Percentiles rank a stretch among this genome's conserved stretches.
Conservation (phyloP, 2,888 invertebrate species). For the Acleris literana region DNA sequence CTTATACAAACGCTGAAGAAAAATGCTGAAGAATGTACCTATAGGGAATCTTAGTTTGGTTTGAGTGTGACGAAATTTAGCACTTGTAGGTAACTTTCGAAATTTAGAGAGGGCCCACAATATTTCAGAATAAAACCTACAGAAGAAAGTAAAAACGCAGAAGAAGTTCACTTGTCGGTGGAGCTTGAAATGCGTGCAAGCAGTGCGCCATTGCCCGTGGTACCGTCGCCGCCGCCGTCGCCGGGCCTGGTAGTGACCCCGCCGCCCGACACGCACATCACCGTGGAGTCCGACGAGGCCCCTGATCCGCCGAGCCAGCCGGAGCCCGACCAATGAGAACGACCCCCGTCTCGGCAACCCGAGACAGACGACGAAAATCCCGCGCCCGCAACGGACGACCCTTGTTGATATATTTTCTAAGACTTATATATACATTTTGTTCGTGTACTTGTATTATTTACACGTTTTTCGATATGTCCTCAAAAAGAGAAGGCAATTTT, state of each 20-base stretch:
- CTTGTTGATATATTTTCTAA: constrained; percentile 63
- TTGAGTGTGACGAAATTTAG: too few species aligned
- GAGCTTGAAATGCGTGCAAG: constrained; percentile 59
- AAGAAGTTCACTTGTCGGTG: constrained; percentile 59
- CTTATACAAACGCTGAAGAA: too few species aligned
- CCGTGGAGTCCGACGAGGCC: constrained; percentile 55
- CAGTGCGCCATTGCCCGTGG: constrained; percentile 61
- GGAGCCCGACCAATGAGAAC: constrained; percentile 50
- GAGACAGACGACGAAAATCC: constrained; percentile 39
- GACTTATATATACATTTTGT: constrained; percentile 62
- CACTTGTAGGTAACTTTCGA: too few species aligned
- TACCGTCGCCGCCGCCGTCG: constrained; percentile 48
- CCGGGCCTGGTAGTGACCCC: constrained; percentile 45
- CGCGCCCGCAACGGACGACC: constrained; percentile 40
- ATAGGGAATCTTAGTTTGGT: too few species aligned
- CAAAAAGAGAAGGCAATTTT: constrained; percentile 55
- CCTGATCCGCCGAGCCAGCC: constrained; percentile 38
- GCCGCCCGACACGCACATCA: constrained; percentile 58
- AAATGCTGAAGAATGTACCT: too few species aligned
- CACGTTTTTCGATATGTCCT: constrained; percentile 65
- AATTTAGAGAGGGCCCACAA: too few species aligned
- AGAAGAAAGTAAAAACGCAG: constrained; percentile 59
- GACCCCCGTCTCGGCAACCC: constrained; percentile 43
- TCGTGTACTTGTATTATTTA: constrained; percentile 44
- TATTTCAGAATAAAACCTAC: constrained; percentile 47